Conservation (phyloP, 2,888 invertebrate genomes). For the Hemaris fuciformis region DNA sequence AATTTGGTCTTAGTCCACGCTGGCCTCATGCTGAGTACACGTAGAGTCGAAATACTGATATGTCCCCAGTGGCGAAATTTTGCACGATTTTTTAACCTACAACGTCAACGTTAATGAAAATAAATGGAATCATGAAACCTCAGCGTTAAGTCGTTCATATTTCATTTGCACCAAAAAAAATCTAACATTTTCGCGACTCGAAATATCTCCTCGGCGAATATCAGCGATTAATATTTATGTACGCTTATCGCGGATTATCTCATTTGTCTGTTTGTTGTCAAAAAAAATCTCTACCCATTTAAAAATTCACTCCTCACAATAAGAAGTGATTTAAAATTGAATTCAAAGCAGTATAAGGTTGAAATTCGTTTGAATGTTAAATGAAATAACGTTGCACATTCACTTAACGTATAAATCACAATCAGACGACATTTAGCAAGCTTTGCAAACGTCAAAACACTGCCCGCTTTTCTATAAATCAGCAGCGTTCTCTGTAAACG, state of each 20-base stretch:
- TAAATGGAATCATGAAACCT: background rate
- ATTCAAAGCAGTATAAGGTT: too few species aligned
- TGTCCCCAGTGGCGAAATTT: background rate
- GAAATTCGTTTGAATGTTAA: background rate
- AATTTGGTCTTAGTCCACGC: too few species aligned
- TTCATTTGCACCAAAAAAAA: slow-evolving; percentile 4
- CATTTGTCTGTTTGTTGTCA: background rate
- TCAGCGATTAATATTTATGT: slow-evolving; percentile 4
- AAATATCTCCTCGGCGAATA: background rate
- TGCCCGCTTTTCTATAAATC: slow-evolving; percentile 7
- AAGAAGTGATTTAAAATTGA: too few species aligned
- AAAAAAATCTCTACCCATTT: too few species aligned
- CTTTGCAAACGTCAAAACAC: slow-evolving; percentile 10
- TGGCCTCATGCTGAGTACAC: too few species aligned
- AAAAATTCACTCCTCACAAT: too few species aligned
- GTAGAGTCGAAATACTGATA: too few species aligned
- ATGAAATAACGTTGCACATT: background rate
- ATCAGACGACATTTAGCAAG: slow-evolving; percentile 8
- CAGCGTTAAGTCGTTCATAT: background rate
- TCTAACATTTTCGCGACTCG: background rate
- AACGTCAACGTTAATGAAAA: background rate
- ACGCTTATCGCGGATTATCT: background rate
- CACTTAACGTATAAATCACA: background rate
- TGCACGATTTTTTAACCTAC: too few species aligned
- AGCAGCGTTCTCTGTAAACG: background rate